Percentiles rank a stretch among this genome's conserved stretches.
phyloP scores from a whole-genome alignment of 92 coral and sea anemone genomes.

The Ricordea florida region DNA sequence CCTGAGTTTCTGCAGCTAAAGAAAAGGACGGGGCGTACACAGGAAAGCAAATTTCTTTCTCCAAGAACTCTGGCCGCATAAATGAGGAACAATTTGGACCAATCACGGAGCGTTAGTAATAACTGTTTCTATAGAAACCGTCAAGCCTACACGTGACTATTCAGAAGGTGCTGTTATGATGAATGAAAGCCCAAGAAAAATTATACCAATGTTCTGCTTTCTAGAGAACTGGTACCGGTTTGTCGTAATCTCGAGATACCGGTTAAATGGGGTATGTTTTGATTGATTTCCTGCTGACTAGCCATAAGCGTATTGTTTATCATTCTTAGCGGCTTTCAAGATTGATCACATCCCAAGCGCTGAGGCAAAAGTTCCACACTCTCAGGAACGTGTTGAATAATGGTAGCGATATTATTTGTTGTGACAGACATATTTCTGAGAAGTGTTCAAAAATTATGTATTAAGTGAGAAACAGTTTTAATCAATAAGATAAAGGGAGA shows the following conservation, averaged over 20 bases:
- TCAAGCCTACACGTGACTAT: conserved; percentile 69
- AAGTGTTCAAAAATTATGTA: not conserved
- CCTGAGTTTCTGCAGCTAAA: conserved; percentile 70
- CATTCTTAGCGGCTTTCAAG: not conserved
- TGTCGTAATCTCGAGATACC: not conserved
- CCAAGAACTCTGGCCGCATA: conserved; percentile 58
- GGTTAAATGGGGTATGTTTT: not conserved
- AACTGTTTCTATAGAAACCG: conserved; percentile 54
- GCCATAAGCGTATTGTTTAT: conserved; percentile 1
- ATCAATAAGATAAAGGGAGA: no score
- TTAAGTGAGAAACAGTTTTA: no score
- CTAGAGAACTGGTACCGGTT: conserved; percentile 3
- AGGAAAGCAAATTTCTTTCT: conserved; percentile 74
- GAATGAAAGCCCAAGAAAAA: no score
- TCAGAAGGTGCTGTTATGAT: no score
- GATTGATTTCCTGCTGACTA: not conserved
- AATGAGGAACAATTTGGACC: conserved; percentile 37
- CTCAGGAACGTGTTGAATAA: not conserved
- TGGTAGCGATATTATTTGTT: not conserved
- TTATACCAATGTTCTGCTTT: conserved; percentile 49
- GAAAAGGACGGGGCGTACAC: conserved; percentile 76
- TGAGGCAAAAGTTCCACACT: not conserved
- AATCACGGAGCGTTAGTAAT: conserved; percentile 55
- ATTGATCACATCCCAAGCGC: not conserved
- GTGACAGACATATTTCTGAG: not conserved